Conservation (phyloP, 2,113 vertebrate genomes). For the Danionella cerebrum region DNA sequence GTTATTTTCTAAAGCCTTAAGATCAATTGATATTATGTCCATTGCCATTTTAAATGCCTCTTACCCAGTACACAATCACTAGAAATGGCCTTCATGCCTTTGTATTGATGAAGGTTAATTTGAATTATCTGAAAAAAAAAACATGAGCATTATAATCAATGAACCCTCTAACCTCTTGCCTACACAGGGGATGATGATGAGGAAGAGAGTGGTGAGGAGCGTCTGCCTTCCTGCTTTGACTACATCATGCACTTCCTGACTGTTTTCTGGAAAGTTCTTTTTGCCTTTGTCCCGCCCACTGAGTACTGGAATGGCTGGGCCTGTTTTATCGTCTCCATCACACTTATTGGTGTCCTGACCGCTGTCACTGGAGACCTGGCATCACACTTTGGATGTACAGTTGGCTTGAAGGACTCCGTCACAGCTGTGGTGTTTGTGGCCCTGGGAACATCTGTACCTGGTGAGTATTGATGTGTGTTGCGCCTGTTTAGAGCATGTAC, state of each 20-base stretch:
- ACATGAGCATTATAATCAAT: neutral
- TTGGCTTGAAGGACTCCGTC: constrained; percentile 75
- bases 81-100: too few species aligned
- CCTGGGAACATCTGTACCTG: constrained; percentile 75
- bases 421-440: constrained; percentile 79
- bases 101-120: too few species aligned
- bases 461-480: constrained; percentile 48
- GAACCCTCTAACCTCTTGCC: neutral
- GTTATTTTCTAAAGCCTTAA: too few species aligned
- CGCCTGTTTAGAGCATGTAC: neutral
- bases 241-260: constrained; percentile 84
- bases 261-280: constrained; percentile 81
- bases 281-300: constrained; percentile 76
- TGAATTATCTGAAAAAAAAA: neutral
- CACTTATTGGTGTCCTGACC: constrained; percentile 70
- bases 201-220: constrained; percentile 73
- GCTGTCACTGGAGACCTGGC: constrained; percentile 76
- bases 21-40: too few species aligned
- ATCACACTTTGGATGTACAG: constrained; percentile 75
- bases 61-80: too few species aligned
- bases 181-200: constrained; percentile 72
- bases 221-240: constrained; percentile 74
- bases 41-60: too few species aligned
- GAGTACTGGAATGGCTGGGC: constrained; percentile 82
- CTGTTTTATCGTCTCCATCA: constrained; percentile 76